Percentiles rank a stretch among this genome's conserved stretches.
Conservation (phyloP, 2,888 invertebrate genomes). For the Pseudococcus longispinus region DNA sequence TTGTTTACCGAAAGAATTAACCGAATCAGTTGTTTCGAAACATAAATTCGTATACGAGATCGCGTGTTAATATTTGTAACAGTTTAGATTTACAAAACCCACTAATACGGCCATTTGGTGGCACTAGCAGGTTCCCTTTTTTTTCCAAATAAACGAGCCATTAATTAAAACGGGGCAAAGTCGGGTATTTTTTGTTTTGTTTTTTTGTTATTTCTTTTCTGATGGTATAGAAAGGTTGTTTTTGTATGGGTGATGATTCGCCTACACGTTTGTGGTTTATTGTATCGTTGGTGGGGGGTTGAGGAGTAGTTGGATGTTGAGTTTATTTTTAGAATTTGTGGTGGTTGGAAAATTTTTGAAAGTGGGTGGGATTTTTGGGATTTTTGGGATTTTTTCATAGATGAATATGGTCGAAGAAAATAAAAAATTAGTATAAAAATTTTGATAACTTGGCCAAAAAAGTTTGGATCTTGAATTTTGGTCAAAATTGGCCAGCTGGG, state of each 20-base stretch:
- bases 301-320: too few relatives aligned
- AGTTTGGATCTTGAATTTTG: too few relatives aligned
- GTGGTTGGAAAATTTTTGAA: too few relatives aligned
- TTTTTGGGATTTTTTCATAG: too few relatives aligned
- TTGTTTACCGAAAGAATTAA: constrained; percentile 32
- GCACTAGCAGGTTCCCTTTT: background rate
- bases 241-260: background rate
- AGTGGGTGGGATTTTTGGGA: too few relatives aligned
- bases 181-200: background rate
- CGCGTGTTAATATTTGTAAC: constrained; percentile 22
- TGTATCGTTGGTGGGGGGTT: too few relatives aligned
- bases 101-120: background rate
- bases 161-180: background rate
- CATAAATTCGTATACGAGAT: background rate
- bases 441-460: too few relatives aligned
- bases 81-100: background rate
- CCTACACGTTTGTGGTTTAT: background rate
- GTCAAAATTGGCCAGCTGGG: too few relatives aligned
- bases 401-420: too few relatives aligned
- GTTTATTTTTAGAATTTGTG: too few relatives aligned
- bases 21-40: constrained; percentile 10
- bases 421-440: too few relatives aligned
- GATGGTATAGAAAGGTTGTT: background rate
- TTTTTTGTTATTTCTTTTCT: background rate
- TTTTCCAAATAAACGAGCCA: background rate